phyloP scores from a whole-genome alignment of 2,797 vertebrate species.

The Urosaurus nigricauda region DNA sequence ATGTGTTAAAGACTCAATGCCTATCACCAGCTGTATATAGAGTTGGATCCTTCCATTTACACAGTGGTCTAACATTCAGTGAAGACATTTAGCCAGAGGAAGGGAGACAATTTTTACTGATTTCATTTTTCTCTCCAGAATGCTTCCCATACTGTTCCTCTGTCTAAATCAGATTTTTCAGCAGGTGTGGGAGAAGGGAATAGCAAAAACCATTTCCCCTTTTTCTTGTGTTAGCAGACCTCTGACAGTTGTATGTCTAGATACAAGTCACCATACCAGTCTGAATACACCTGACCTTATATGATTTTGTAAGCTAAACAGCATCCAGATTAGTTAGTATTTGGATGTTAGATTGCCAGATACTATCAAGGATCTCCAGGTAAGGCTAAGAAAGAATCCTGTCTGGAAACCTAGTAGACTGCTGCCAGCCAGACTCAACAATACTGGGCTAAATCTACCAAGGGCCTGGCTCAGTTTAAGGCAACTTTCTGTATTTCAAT shows the following conservation, averaged over 20 bases:
- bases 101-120: background rate
- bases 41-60: background rate
- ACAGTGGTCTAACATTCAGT: background rate
- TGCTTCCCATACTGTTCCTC: background rate
- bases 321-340: background rate
- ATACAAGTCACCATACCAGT: background rate
- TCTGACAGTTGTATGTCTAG: background rate
- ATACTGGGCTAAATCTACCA: no score
- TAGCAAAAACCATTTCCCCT: background rate
- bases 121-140: background rate
- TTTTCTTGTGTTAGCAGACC: background rate
- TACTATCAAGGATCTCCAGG: background rate
- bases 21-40: background rate
- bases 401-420: no score
- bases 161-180: background rate
- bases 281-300: no score
- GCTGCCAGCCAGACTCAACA: no score
- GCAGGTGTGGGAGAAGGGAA: background rate
- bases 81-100: background rate
- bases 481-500: background rate
- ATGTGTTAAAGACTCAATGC: no score
- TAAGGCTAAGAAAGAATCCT: no score
- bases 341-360: background rate
- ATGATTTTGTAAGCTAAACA: no score
- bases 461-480: no score